Percentiles rank a stretch among this genome's conserved stretches.
phyloP scores from a whole-genome alignment of 2,113 vertebrate genomes.

The Ovibos moschatus region DNA sequence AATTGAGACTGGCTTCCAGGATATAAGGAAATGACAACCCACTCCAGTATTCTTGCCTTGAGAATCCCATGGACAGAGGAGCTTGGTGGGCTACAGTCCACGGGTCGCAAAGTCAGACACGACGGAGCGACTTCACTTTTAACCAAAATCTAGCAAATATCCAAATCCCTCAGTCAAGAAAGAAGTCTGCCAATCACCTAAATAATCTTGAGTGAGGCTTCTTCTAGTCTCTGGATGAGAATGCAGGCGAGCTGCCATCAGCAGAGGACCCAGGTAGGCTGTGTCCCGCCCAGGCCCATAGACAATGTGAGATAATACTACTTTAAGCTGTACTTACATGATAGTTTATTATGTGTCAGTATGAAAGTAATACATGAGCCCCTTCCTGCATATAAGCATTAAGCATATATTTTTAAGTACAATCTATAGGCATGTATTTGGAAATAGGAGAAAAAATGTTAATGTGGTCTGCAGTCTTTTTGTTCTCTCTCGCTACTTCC shows the following conservation, averaged over 20 bases:
- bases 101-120: accelerated
- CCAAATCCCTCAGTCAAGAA: neutral
- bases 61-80: no score
- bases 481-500: accelerated
- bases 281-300: neutral
- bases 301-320: neutral
- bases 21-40: neutral
- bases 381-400: neutral
- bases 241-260: accelerated
- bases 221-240: neutral
- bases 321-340: neutral
- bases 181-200: neutral
- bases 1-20: neutral
- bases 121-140: neutral
- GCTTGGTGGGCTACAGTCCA: no score
- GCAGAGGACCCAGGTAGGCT: neutral
- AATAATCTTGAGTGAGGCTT: neutral
- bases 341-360: neutral
- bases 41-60: no score
- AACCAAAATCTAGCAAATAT: neutral
- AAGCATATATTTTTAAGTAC: neutral
- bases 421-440: neutral
- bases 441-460: neutral
- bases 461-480: neutral
- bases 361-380: neutral